Evolutionary conservation across 2,888 invertebrate genomes (phyloP).

Genomic region (Oscheius sp.): DNA sequence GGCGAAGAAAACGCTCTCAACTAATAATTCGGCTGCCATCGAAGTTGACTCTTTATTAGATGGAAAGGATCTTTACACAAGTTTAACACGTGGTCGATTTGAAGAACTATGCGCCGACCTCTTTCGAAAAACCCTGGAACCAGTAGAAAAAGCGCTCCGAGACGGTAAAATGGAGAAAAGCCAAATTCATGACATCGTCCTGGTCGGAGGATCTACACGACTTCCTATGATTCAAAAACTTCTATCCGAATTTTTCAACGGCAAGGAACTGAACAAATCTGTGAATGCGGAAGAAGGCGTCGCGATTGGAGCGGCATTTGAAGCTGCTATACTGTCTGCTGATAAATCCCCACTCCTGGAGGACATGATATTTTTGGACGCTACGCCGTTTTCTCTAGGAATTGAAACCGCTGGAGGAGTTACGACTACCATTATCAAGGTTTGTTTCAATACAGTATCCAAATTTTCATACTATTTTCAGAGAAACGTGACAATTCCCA

Average conservation of each 20-base stretch:
- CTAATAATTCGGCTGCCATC: constrained; percentile 75
- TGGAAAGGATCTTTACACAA: constrained; percentile 84
- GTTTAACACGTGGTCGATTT: constrained; percentile 93
- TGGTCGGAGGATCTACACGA: constrained; percentile 90
- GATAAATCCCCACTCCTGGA: background rate
- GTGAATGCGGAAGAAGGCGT: constrained; percentile 98
- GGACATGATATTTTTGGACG: background rate
- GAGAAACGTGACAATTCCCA: constrained; percentile 77
- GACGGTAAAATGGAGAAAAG: constrained; percentile 84
- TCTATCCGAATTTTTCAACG: constrained; percentile 84
- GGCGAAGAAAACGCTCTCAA: constrained; percentile 79
- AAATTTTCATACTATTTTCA: constrained; percentile 74
- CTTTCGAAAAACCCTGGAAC: constrained; percentile 5
- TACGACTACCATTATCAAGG: background rate
- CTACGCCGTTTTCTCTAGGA: background rate
- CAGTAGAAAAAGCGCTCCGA: too few relatives aligned
- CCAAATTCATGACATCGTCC: constrained; percentile 79
- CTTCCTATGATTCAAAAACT: constrained; percentile 97
- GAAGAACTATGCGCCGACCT: constrained; percentile 95
- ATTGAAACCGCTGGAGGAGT: background rate
- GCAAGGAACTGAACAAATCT: constrained; percentile 89
- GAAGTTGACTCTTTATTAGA: constrained; percentile 78
- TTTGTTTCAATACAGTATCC: background rate
- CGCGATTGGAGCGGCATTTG: constrained; percentile 85
- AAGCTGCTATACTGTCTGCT: constrained; percentile 53